These are phyloP conservation scores for Euglossa dilemma DNA, from an alignment of 1,140 invertebrate genomes.

Conservation along the genomic window DNA sequence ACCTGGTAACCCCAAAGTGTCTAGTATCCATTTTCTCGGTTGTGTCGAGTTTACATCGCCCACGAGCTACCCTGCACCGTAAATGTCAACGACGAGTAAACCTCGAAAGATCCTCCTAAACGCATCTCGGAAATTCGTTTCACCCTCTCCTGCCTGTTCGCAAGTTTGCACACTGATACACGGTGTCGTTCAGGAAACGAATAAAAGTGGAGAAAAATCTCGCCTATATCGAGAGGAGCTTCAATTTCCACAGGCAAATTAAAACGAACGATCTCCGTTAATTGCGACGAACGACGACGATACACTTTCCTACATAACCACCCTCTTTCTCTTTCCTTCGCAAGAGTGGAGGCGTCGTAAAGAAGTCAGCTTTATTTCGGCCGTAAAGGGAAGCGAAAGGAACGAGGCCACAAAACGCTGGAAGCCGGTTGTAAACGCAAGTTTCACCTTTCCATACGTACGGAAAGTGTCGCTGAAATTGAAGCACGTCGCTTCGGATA, in stretches of 20 bases:
- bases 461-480: background rate
- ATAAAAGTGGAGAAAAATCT: background rate
- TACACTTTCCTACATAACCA: constrained; percentile 9
- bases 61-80: too few relatives aligned
- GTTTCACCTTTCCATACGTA: background rate
- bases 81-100: too few relatives aligned
- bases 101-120: too few relatives aligned
- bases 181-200: background rate
- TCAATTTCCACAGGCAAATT: constrained; percentile 15
- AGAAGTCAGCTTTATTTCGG: background rate
- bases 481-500: background rate
- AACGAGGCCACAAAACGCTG: background rate
- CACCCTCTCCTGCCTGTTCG: background rate
- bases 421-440: background rate
- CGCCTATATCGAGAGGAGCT: background rate
- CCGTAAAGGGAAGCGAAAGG: constrained; percentile 8
- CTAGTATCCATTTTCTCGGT: too few relatives aligned
- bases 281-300: background rate
- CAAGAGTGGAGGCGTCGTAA: background rate
- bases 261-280: constrained; percentile 13
- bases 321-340: too few relatives aligned
- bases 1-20: too few relatives aligned
- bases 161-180: background rate
- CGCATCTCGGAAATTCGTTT: background rate
- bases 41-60: too few relatives aligned